phyloP scores from a whole-genome alignment of 2,888 invertebrate species.

The Melitaea athalia region DNA sequence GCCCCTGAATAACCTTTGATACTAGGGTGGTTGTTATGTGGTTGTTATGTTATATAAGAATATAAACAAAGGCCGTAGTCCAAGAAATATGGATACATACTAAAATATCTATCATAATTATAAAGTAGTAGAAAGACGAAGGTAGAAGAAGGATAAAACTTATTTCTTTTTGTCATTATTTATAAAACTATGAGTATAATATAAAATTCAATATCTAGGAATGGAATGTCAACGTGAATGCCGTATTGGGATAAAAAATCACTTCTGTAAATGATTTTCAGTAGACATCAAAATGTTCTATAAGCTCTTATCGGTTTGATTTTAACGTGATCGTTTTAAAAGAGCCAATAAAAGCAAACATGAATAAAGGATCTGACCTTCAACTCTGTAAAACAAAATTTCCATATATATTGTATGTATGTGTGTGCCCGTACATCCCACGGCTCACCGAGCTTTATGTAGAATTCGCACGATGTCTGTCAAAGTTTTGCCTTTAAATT shows the following conservation, averaged over 20 bases:
- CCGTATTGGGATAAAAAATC: too few relatives aligned
- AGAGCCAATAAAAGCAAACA: not conserved
- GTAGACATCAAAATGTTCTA: too few relatives aligned
- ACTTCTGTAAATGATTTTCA: too few relatives aligned
- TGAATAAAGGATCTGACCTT: not conserved
- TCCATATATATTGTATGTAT: not conserved
- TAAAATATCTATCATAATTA: not conserved
- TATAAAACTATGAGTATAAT: too few relatives aligned
- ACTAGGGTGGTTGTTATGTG: not conserved
- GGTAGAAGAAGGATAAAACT: too few relatives aligned
- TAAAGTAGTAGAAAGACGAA: too few relatives aligned
- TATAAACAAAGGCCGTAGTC: not conserved
- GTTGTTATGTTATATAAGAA: not conserved
- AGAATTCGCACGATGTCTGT: not conserved
- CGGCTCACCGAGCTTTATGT: not conserved
- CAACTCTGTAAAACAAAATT: not conserved
- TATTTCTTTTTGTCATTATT: too few relatives aligned
- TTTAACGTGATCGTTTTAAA: too few relatives aligned
- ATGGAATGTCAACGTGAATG: too few relatives aligned
- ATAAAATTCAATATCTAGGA: too few relatives aligned
- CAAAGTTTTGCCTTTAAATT: slow-evolving; percentile 8
- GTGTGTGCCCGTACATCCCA: not conserved
- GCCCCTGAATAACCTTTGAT: not conserved
- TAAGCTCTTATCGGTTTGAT: too few relatives aligned
- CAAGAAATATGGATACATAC: not conserved